A percentile compares a stretch with the other conserved stretches of the same genome.
phyloP scores from a whole-genome alignment of 2,888 invertebrate genomes.

The Candidula unifasciata region DNA sequence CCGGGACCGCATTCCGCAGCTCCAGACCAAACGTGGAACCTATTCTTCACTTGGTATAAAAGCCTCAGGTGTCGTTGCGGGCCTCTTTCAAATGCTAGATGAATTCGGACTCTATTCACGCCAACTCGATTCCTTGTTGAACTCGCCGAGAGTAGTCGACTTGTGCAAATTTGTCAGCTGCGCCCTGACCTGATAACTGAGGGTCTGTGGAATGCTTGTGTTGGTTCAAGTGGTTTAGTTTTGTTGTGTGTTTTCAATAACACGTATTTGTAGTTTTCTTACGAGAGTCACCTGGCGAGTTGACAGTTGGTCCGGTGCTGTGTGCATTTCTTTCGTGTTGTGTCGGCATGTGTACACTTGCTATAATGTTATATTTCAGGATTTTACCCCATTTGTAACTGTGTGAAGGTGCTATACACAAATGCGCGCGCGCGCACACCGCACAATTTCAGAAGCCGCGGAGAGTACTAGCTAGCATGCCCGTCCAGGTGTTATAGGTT shows the following conservation, averaged over 20 bases:
- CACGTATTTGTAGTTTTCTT: too few species aligned
- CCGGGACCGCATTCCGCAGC: neutral
- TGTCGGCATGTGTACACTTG: too few species aligned
- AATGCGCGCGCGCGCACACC: too few species aligned
- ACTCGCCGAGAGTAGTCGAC: slow-evolving; percentile 1
- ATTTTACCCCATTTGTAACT: too few species aligned
- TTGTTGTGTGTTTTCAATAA: neutral
- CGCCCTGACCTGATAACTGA: neutral
- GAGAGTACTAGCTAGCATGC: too few species aligned
- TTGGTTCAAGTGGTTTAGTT: slow-evolving; percentile 12
- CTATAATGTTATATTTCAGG: too few species aligned
- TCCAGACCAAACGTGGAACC: neutral
- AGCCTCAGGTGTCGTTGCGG: slow-evolving; percentile 8
- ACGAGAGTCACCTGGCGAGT: neutral
- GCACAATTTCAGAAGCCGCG: too few species aligned
- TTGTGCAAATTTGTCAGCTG: slow-evolving; percentile 15
- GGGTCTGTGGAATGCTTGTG: slow-evolving; percentile 27
- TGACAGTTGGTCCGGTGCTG: neutral
- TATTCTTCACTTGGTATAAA: neutral
- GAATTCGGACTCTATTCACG: slow-evolving; percentile 1
- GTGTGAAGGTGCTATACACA: too few species aligned
- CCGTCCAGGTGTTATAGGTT: too few species aligned
- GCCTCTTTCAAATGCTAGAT: slow-evolving; percentile 15
- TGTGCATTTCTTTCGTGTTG: too few species aligned
- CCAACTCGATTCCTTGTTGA: slow-evolving; percentile 2